Evolutionary conservation across 2,113 vertebrate species (phyloP).

Genomic region (Grallaria varia): DNA sequence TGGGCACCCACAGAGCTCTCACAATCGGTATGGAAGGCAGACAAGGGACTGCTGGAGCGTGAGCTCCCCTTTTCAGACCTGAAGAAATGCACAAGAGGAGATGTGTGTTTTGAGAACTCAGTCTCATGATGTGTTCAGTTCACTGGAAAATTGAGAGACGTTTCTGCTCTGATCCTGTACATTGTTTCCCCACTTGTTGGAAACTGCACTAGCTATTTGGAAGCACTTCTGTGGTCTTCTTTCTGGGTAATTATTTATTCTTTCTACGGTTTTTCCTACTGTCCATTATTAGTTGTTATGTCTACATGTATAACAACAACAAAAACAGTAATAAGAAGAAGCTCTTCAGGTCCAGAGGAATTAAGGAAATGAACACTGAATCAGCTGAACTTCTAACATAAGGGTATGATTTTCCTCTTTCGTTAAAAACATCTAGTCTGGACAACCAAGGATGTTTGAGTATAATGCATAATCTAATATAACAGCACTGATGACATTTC

Average conservation of each 20-base stretch:
- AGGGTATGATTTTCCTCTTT: slow-evolving; percentile 34
- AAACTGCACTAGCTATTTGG: background rate
- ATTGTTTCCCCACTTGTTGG: background rate
- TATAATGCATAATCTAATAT: background rate
- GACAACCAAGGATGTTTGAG: background rate
- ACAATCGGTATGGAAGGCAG: fast-evolving
- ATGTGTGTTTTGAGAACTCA: fast-evolving
- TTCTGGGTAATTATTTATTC: background rate
- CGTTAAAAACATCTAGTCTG: slow-evolving; percentile 17
- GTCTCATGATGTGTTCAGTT: background rate
- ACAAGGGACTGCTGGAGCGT: background rate
- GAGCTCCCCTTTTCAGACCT: background rate
- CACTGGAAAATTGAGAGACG: background rate
- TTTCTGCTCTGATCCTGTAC: background rate
- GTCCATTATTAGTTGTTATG: slow-evolving; percentile 17
- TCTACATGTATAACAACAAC: slow-evolving; percentile 21
- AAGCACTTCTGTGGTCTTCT: background rate
- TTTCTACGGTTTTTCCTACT: background rate
- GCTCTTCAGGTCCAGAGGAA: background rate
- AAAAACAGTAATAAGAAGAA: background rate
- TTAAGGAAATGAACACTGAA: slow-evolving; percentile 2
- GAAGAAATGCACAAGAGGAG: background rate
- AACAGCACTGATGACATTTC: background rate
- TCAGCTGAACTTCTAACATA: slow-evolving; percentile 24
- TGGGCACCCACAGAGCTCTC: background rate